Evolutionary conservation across 2,888 invertebrate species (phyloP).

Genomic region (Cosmia trapezina): DNA sequence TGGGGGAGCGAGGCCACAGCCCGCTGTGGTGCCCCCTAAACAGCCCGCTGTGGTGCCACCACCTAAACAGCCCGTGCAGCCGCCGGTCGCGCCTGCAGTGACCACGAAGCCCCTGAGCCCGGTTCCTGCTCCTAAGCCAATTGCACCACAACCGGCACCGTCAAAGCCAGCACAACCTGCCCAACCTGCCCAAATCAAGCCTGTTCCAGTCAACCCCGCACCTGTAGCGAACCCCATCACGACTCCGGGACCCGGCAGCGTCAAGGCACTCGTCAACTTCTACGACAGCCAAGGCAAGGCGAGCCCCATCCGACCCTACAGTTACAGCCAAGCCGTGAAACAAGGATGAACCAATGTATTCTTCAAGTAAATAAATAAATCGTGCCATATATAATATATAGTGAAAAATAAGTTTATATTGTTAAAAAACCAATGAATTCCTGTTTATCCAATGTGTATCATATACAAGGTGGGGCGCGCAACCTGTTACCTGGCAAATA

Average conservation of each 20-base stretch:
- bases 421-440: background rate
- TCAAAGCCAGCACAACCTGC: conserved; percentile 38
- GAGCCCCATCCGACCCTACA: conserved; percentile 84
- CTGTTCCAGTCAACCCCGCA: conserved; percentile 78
- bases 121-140: conserved; percentile 52
- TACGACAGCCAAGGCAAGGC: conserved; percentile 85
- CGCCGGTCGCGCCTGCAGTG: conserved; percentile 46
- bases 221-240: conserved; percentile 75
- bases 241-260: conserved; percentile 85
- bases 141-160: conserved; percentile 59
- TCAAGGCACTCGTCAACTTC: conserved; percentile 82
- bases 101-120: conserved; percentile 47
- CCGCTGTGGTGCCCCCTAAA: conserved; percentile 42
- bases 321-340: conserved; percentile 87
- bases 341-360: conserved; percentile 76
- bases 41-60: conserved; percentile 46
- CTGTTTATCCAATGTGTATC: background rate
- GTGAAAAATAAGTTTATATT: conserved; percentile 7
- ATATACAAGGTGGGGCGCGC: no score
- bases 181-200: conserved; percentile 72
- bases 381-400: conserved; percentile 23
- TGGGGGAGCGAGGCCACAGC: conserved; percentile 70
- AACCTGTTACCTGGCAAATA: no score
- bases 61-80: conserved; percentile 52
- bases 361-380: conserved; percentile 6